Base-by-base conservation (phyloP, 2,888 invertebrate species). In the Maniola hyperantus region DNA sequence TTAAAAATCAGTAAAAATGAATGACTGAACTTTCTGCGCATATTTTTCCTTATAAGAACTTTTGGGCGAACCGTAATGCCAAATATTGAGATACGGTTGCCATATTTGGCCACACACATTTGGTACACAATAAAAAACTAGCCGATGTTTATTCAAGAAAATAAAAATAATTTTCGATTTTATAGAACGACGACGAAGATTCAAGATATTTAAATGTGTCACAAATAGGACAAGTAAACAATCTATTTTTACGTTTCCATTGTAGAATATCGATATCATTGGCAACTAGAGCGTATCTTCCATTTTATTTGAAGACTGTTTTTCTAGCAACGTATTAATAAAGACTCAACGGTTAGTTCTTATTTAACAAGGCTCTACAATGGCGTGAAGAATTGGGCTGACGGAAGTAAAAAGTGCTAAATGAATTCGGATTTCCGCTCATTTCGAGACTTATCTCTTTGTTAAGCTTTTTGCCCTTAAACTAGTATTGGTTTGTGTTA, bases 271-370 rank as follows among this genome's bases (percentile, higher is more conserved):
- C 51, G 13, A 26, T 53, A 33, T n/a, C 34, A 15, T 4, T 34
- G 8, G 34, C 54, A 54, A 54, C 34, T 54, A 54, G 54, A 54
- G 54, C 54, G 54, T 54, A 8, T 54, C 54, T 51, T 51, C 48
- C 18, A 13, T 34, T 15, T 8, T n/a, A 36, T 15, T 8, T n/a
- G 15, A 15, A 54, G 54, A 54, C 34, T 36, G 54, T 36, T 54
- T 54, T 54, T 54, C 15, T 54, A 15, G 15, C 15, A 36, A 8
- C 15, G n/a, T 51, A 5, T 26, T 10, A 51, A 15, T 48, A 48
- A 18, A 15, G 18, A 18, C 48, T 48, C 11, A 39, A 33, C 26
- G 6, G n/a, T 53, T 20, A 13, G 26, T 33, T 53, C 4, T 54
- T 34, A 54, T 54, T 54, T 54, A 36, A 54, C 34, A 8, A n/a